Evolutionary conservation across 2,797 vertebrate genomes (phyloP), one percentile per base, ranked within the genome.

Genomic region (Enoplosus armatus): DNA sequence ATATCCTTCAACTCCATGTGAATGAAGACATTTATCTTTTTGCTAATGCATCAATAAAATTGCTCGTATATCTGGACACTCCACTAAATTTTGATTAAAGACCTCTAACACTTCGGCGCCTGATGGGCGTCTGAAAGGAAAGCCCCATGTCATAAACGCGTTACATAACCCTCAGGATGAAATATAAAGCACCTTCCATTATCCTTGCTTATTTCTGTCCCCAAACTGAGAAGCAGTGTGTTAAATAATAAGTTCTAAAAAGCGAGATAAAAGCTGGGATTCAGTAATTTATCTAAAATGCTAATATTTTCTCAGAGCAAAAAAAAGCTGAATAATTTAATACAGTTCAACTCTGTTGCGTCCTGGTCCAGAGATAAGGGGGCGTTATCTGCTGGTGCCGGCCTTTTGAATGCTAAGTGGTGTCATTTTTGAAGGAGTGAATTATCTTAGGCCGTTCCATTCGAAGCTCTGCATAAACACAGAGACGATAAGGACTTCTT

Each of bases 41-140:
- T 20, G 75, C 86, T 89, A 90, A 90, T 85, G 86, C 83, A 64
- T 73, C 86, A 60, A 70, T 92, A 85, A 90, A 91, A 89, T 4
- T 39, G 85, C 84, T 90, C 87, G 56, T 93, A 88, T 91, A 92
- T 87, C 73, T 75, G 77, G 90, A 90, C 87, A 85, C 80, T 87
- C 68, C 74, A 84, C 88, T 89, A 92, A 87, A 92, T 92, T 90
- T 82, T 89, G 85, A 92, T 90, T 85, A 87, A 92, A 84, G 86
- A 72, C 73, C 81, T 83, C 53, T 10, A 79, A 77, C 83, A 80
- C 87, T 85, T 78, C 16, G 59, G 73, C 24, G 71, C 81, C 87
- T 83, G 87, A 89, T 84, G 85, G 76, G 80, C 53, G 54, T 87
- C 77, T 82, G 85, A 80, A 79, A 81, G 80, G 71, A 87, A 88